Evolutionary conservation across 2,797 vertebrate genomes (phyloP).

Genomic region (Monodelphis domestica): DNA sequence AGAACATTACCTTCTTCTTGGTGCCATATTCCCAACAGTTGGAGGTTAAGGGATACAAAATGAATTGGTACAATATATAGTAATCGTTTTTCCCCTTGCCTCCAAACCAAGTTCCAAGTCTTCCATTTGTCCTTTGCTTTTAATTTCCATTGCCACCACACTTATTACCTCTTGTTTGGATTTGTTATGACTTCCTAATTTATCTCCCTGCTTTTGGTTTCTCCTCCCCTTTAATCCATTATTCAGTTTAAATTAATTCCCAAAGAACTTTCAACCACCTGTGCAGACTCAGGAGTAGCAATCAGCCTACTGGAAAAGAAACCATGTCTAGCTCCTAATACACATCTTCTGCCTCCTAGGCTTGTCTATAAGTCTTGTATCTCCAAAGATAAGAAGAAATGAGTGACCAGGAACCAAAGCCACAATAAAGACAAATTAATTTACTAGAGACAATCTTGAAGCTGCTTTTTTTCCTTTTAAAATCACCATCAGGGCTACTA

Average conservation of each 20-base stretch:
- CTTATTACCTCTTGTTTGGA: background rate
- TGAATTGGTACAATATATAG: background rate
- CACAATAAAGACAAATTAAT: background rate
- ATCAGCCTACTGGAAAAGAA: background rate
- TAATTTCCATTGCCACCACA: background rate
- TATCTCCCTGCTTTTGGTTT: background rate
- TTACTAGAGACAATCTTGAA: background rate
- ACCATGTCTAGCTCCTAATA: background rate
- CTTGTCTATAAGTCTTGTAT: background rate
- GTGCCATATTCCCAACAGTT: background rate
- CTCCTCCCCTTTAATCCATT: background rate
- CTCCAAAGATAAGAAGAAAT: background rate
- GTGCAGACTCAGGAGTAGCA: background rate
- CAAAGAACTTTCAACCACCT: background rate
- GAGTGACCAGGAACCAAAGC: background rate
- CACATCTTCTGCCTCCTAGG: background rate
- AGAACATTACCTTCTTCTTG: background rate
- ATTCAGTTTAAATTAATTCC: background rate
- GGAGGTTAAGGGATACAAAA: background rate
- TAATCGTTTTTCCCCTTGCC: background rate
- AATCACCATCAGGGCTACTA: background rate
- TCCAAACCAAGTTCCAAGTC: background rate
- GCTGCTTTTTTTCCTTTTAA: background rate
- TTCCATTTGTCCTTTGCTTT: background rate
- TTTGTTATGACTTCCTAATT: background rate